Evolutionary conservation across 2,888 invertebrate genomes (phyloP), one percentile per base, ranked within the genome.

Genomic region (Dryocosmus kuriphilus): DNA sequence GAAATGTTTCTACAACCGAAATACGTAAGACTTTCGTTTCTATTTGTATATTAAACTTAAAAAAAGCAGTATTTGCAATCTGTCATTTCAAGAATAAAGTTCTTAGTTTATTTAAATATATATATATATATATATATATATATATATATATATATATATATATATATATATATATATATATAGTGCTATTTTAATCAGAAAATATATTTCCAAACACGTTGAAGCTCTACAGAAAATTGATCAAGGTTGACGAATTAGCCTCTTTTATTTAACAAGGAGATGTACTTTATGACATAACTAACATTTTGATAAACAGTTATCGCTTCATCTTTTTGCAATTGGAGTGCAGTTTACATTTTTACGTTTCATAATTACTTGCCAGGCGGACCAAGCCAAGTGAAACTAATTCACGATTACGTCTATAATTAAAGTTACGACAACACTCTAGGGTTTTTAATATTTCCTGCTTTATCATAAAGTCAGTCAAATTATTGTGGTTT

Each of bases 401-500:
- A 62, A 62, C 62, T 35, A 62, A 62, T 62, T 62, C 32, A 65
- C 24, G 65, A 71, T 71, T 71, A 71, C 71, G 51, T 71, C 27
- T 30, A 30, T 51, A 71, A 71, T 71, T 51, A 71, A 46, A 71
- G 71, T 71, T 51, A 71, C 71, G 71, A 46, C 27, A 71, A 46
- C 30, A n/a, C 30, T 51, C 27, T 71, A 27, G n/a, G 9, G 71
- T 71, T 71, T 71, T 71, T 55, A 71, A 30, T 30, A 67, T 71
- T 71, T 71, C 71, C 51, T 71, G n/a, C 51, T 71, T 71, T n/a
- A n/a, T 46, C 71, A 22, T 71, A 71, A 51, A 71, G 16, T 67
- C 46, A 8, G 27, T 67, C 60, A 24, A 67, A 67, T 67, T 67
- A 4, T 67, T 67, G 41, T 30, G 67, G 51, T 71, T 27, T 51